phyloP scores from a whole-genome alignment of 2,888 invertebrate species.

The Boloria selene region DNA sequence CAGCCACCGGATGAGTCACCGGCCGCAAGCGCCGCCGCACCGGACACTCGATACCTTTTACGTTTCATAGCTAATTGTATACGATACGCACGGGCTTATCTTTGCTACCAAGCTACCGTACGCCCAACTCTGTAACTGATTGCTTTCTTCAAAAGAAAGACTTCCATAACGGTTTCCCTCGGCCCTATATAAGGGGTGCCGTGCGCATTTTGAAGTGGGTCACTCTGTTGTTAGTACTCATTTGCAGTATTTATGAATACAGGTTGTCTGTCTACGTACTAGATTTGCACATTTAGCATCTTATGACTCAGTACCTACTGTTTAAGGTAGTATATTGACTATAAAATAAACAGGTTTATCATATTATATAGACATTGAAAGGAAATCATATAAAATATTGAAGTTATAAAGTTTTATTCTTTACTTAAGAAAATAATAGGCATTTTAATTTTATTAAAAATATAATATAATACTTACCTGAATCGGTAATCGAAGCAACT shows the following conservation, averaged over 20 bases:
- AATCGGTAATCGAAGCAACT: too few species aligned
- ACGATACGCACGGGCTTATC: constrained; percentile 33
- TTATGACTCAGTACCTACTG: neutral
- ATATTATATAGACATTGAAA: too few species aligned
- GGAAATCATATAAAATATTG: too few species aligned
- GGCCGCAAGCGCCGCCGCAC: constrained; percentile 38
- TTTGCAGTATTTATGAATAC: constrained; percentile 8
- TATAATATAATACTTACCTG: too few species aligned
- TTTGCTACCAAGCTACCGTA: constrained; percentile 25
- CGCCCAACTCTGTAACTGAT: constrained; percentile 13
- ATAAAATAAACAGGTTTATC: too few species aligned
- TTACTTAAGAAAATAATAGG: too few species aligned
- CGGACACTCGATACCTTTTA: constrained; percentile 39
- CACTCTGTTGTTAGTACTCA: constrained; percentile 21
- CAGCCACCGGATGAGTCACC: constrained; percentile 45
- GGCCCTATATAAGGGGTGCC: constrained; percentile 31
- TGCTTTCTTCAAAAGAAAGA: constrained; percentile 31
- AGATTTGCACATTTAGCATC: constrained; percentile 5
- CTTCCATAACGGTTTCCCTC: constrained; percentile 31
- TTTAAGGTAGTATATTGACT: too few species aligned
- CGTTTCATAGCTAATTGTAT: constrained; percentile 31
- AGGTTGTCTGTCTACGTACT: constrained; percentile 4
- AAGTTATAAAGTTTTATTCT: too few species aligned
- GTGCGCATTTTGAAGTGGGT: constrained; percentile 29
- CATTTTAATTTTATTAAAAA: too few species aligned